These are phyloP conservation scores for Python bivittatus DNA, from an alignment of 2,113 vertebrate species.

Conservation along the genomic window DNA sequence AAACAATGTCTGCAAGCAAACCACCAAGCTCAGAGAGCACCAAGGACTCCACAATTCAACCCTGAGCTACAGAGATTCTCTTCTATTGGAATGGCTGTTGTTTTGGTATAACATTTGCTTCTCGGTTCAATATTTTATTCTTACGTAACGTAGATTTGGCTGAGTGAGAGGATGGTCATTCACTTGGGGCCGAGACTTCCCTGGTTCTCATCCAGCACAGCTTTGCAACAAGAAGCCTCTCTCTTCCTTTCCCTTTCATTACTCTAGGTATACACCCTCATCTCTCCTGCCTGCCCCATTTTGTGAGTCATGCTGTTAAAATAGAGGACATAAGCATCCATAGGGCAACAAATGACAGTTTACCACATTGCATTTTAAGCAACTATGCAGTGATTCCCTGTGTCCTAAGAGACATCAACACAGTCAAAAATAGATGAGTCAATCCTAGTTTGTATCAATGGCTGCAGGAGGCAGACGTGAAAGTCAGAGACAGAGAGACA, in stretches of 20 bases:
- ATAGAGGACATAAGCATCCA: slow-evolving; percentile 4
- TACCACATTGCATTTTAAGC: slow-evolving; percentile 21
- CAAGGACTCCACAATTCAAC: no score
- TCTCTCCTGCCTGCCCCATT: not conserved
- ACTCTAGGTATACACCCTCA: not conserved
- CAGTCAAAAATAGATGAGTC: slow-evolving; percentile 22
- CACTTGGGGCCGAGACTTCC: not conserved
- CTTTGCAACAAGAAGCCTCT: not conserved
- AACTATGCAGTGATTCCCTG: not conserved
- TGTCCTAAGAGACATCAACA: not conserved
- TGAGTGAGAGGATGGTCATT: not conserved
- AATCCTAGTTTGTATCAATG: slow-evolving; percentile 12
- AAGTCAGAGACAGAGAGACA: not conserved
- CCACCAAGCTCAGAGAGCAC: no score
- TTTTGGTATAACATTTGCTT: no score
- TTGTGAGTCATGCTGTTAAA: slow-evolving; percentile 23
- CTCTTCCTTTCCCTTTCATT: not conserved
- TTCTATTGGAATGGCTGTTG: no score
- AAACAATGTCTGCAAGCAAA: no score
- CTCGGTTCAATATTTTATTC: not conserved
- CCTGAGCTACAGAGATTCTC: no score
- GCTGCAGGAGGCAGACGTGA: not conserved
- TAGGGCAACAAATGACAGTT: slow-evolving; percentile 22
- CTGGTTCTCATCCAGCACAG: not conserved
- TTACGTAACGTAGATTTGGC: not conserved